Conservation (phyloP, 1,140 invertebrate species). For the Cylas formicarius region DNA sequence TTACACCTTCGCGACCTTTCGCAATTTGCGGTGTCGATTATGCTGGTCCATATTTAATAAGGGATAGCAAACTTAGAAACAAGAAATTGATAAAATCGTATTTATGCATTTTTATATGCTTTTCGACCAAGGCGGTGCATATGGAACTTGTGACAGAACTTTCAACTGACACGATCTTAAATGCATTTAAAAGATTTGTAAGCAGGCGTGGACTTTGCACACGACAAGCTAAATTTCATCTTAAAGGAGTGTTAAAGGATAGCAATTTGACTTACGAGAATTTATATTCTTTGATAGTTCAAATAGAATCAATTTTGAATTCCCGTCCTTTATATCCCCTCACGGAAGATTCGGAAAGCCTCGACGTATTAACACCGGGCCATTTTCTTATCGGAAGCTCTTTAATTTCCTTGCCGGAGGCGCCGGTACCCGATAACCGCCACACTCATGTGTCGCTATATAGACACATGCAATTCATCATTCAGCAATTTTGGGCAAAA, state of each 20-base stretch:
- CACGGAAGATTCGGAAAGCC: conserved; percentile 11
- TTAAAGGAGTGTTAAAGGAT: conserved; percentile 8
- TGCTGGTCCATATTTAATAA: neutral
- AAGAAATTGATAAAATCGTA: neutral
- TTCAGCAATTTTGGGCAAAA: conserved; percentile 15
- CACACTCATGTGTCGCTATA: conserved; percentile 1
- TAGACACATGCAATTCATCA: conserved; percentile 10
- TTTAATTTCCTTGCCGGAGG: conserved; percentile 9
- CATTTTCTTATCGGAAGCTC: conserved; percentile 15
- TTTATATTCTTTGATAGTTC: conserved; percentile 5
- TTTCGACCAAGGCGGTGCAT: conserved; percentile 10
- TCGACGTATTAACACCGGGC: conserved; percentile 5
- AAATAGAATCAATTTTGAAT: conserved; percentile 12
- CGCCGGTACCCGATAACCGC: conserved; percentile 11
- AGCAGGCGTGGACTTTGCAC: conserved; percentile 21
- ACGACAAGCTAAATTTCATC: conserved; percentile 31
- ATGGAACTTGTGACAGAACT: conserved; percentile 4
- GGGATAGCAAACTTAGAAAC: neutral
- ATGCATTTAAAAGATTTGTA: conserved; percentile 27
- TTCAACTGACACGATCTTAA: neutral
- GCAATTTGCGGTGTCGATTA: neutral
- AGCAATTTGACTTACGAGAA: conserved; percentile 13
- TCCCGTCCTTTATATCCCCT: conserved; percentile 7
- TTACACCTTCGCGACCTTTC: conserved; percentile 3
- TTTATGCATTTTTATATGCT: conserved; percentile 10